A percentile compares a stretch with the other conserved stretches of the same genome.
These are phyloP conservation scores for Acanthoscelides obtectus DNA, from an alignment of 2,888 invertebrate genomes.

Conservation along the genomic window DNA sequence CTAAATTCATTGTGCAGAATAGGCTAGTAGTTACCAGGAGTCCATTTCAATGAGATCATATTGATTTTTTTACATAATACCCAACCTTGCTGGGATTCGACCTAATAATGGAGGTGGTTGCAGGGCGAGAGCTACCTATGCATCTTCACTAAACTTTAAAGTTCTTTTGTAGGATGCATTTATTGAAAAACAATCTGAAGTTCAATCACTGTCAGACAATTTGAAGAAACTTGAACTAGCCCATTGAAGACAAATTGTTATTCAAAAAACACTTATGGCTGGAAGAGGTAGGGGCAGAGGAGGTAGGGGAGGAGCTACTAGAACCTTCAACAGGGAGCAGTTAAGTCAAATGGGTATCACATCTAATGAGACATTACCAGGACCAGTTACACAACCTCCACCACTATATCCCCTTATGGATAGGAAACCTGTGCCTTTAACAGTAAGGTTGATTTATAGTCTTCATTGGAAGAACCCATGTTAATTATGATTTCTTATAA, in stretches of 20 bases:
- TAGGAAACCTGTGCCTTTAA: slow-evolving; percentile 40
- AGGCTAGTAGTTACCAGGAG: too few relatives aligned
- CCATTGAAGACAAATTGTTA: slow-evolving; percentile 22
- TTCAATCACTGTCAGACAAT: slow-evolving; percentile 34
- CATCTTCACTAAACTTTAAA: too few relatives aligned
- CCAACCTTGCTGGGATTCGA: too few relatives aligned
- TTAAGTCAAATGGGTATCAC: slow-evolving; percentile 54
- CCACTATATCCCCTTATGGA: slow-evolving; percentile 42
- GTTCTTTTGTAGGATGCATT: slow-evolving; percentile 38
- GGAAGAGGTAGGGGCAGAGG: slow-evolving; percentile 51
- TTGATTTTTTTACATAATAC: too few relatives aligned
- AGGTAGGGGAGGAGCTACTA: slow-evolving; percentile 35
- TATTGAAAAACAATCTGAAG: slow-evolving; percentile 40
- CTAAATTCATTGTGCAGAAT: too few relatives aligned
- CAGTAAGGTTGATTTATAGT: slow-evolving; percentile 27
- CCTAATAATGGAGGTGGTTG: too few relatives aligned
- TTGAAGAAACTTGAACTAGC: slow-evolving; percentile 41
- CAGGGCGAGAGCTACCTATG: too few relatives aligned
- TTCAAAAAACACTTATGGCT: slow-evolving; percentile 27
- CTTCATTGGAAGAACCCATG: too few relatives aligned
- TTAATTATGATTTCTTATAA: too few relatives aligned
- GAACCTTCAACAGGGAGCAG: slow-evolving; percentile 55
- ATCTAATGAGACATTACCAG: slow-evolving; percentile 50
- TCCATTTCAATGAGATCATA: too few relatives aligned
- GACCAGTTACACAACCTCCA: slow-evolving; percentile 43